Conservation (phyloP, 2,113 vertebrate genomes). For the Seriola rivoliana region DNA sequence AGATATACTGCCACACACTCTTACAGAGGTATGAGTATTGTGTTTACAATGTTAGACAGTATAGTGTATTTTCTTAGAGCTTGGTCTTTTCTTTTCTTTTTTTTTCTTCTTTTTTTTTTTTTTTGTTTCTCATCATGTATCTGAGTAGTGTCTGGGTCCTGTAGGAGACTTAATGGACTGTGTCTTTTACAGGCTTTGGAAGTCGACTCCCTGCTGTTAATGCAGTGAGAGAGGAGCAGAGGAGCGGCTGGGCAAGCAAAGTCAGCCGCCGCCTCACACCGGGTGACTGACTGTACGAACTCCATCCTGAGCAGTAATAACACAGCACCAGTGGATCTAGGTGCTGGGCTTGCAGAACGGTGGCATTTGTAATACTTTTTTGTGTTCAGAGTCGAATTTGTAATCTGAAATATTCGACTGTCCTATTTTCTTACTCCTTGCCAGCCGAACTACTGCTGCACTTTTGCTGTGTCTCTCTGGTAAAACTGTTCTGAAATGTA, state of each 20-base stretch:
- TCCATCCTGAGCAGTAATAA: slow-evolving; percentile 71
- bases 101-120: slow-evolving; percentile 5
- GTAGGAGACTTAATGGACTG: slow-evolving; percentile 75
- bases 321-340: slow-evolving; percentile 53
- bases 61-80: slow-evolving; percentile 20
- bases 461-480: slow-evolving; percentile 10
- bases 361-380: slow-evolving; percentile 56
- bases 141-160: slow-evolving; percentile 60
- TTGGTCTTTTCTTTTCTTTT: slow-evolving; percentile 14
- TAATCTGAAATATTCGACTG: slow-evolving; percentile 47
- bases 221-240: slow-evolving; percentile 67
- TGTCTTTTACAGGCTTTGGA: slow-evolving; percentile 71
- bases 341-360: slow-evolving; percentile 54
- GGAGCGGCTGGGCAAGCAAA: slow-evolving; percentile 53
- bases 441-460: background rate
- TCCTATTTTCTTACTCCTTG: slow-evolving; percentile 30
- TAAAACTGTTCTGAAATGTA: slow-evolving; percentile 17
- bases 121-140: slow-evolving; percentile 30
- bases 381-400: slow-evolving; percentile 47
- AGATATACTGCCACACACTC: background rate
- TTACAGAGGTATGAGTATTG: too few species aligned
- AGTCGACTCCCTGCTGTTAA: slow-evolving; percentile 69
- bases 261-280: slow-evolving; percentile 68
- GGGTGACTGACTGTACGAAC: slow-evolving; percentile 71
- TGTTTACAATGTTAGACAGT: background rate